A percentile compares a stretch with the other conserved stretches of the same genome.
phyloP scores from a whole-genome alignment of 2,797 vertebrate genomes.

The Fringilla coelebs region DNA sequence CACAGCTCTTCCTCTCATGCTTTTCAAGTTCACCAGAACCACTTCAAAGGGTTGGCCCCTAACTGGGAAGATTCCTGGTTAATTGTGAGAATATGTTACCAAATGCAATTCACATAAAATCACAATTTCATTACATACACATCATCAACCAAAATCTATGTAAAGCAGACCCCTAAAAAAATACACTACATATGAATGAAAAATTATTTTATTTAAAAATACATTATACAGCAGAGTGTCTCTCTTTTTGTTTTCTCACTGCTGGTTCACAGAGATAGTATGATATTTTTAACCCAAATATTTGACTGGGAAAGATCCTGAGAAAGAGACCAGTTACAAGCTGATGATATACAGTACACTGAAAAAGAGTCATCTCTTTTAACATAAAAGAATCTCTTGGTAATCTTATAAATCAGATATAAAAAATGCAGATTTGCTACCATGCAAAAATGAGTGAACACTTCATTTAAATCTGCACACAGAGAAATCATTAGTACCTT shows the following conservation, averaged over 20 bases:
- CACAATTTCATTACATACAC: neutral
- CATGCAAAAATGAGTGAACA: slow-evolving; percentile 68
- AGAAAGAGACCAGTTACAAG: slow-evolving; percentile 74
- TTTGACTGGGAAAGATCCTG: slow-evolving; percentile 78
- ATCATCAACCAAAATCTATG: neutral
- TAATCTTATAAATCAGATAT: slow-evolving; percentile 75
- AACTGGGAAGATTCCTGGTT: neutral
- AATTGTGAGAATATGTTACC: neutral
- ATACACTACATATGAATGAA: slow-evolving; percentile 5
- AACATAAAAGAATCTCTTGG: slow-evolving; percentile 79
- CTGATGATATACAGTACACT: slow-evolving; percentile 71
- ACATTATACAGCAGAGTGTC: slow-evolving; percentile 77
- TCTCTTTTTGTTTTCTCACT: slow-evolving; percentile 69
- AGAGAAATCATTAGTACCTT: slow-evolving; percentile 61
- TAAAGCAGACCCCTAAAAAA: neutral
- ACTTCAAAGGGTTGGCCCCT: neutral
- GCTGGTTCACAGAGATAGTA: slow-evolving; percentile 73
- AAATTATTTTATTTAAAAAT: slow-evolving; percentile 81
- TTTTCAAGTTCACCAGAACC: neutral
- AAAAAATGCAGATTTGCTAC: slow-evolving; percentile 71
- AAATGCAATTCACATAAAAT: neutral
- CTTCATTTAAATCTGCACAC: slow-evolving; percentile 69
- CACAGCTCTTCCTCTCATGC: neutral
- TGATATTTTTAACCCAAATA: slow-evolving; percentile 71
- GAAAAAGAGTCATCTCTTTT: slow-evolving; percentile 76